Percentiles rank a stretch among this genome's conserved stretches.
Conservation (phyloP, 2,888 invertebrate genomes). For the Pachymerium ferrugineum region DNA sequence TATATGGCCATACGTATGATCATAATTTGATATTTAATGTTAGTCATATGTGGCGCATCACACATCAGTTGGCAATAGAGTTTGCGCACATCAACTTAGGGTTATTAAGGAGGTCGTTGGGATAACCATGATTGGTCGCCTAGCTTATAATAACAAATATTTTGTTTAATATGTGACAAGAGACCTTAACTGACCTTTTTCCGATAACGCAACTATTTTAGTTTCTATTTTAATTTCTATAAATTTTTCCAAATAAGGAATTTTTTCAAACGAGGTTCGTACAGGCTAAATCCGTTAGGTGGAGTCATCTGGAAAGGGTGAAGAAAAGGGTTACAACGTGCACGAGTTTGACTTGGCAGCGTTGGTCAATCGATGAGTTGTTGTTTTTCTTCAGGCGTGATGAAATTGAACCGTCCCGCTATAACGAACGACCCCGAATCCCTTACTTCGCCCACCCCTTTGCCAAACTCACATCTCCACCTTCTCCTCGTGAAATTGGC, state of each 20-base stretch:
- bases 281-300: not conserved
- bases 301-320: not conserved
- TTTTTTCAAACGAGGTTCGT: not conserved
- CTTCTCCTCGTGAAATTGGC: not conserved
- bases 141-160: too few species aligned
- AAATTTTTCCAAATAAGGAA: not conserved
- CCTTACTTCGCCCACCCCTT: not conserved
- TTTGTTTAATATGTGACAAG: too few species aligned
- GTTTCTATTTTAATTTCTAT: too few species aligned
- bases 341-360: not conserved
- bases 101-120: too few species aligned
- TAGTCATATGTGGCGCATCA: too few species aligned
- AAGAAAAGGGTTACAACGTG: not conserved
- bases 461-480: not conserved
- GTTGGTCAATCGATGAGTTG: slow-evolving; percentile 13
- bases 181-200: too few species aligned
- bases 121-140: too few species aligned
- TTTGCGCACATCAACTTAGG: too few species aligned
- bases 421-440: not conserved
- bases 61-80: too few species aligned
- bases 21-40: too few species aligned
- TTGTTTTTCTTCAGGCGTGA: not conserved
- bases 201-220: too few species aligned
- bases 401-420: not conserved
- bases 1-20: too few species aligned